Conservation (phyloP, 2,797 vertebrate species). For the Macropodus opercularis region DNA sequence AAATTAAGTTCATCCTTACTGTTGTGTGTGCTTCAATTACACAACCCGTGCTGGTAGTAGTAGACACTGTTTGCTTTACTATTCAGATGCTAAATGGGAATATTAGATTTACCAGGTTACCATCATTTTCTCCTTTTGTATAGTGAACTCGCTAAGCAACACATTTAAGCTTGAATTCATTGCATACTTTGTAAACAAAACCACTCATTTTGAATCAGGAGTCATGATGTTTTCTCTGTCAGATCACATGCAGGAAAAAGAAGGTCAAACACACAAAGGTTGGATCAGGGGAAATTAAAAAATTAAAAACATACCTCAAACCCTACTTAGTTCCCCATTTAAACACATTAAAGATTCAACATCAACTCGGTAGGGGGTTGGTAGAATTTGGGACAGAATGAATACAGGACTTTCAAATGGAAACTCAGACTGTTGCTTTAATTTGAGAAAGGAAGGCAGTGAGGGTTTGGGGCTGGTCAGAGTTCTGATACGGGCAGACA, state of each 20-base stretch:
- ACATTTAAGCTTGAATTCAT: neutral
- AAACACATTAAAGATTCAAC: neutral
- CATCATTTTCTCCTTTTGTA: too few relatives aligned
- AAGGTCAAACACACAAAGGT: conserved; percentile 6
- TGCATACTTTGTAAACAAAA: neutral
- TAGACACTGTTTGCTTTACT: neutral
- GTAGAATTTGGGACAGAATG: neutral
- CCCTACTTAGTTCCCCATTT: too few relatives aligned
- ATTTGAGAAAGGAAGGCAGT: neutral
- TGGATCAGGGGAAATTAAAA: too few relatives aligned
- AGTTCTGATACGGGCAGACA: conserved; percentile 68
- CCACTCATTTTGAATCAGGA: neutral
- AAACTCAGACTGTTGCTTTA: neutral
- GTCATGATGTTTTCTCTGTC: neutral
- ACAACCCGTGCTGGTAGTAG: neutral
- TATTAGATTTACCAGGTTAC: neutral
- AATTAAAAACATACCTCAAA: neutral
- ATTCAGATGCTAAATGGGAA: neutral
- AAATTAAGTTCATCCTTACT: conserved; percentile 6
- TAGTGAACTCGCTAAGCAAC: too few relatives aligned
- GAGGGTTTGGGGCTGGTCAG: neutral
- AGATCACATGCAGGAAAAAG: conserved; percentile 35
- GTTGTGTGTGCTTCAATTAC: neutral
- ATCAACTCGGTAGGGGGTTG: neutral
- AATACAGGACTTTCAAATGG: neutral